Conservation (phyloP, 2,797 vertebrate genomes). For the Coilia nasus region DNA sequence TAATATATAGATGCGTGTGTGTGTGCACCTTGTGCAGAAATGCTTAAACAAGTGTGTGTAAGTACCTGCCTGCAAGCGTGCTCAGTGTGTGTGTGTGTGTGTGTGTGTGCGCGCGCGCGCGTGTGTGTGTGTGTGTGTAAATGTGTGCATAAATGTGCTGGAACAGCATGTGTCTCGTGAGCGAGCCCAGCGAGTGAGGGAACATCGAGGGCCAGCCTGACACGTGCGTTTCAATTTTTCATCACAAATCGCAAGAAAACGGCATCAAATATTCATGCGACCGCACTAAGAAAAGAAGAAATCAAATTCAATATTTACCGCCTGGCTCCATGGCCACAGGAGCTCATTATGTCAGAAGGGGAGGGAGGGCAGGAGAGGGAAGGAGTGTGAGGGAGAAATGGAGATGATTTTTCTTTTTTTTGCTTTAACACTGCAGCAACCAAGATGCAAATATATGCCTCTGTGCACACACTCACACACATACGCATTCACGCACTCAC, state of each 20-base stretch:
- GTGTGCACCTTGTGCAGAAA: no score
- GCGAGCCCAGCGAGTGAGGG: not conserved
- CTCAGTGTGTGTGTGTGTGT: conserved; percentile 14
- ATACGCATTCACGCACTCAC: no score
- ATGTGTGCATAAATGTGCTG: not conserved
- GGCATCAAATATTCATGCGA: conserved; percentile 70
- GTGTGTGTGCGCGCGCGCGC: not conserved
- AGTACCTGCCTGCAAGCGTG: not conserved
- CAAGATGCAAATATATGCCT: conserved; percentile 23
- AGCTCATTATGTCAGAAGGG: conserved; percentile 56
- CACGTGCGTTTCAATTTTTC: conserved; percentile 65
- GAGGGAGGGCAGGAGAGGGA: not conserved
- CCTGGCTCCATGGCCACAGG: conserved; percentile 40
- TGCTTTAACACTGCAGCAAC: conserved; percentile 16
- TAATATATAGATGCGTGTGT: not conserved
- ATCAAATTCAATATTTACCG: conserved; percentile 74
- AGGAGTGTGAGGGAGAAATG: not conserved
- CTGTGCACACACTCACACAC: not conserved
- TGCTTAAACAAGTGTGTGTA: not conserved
- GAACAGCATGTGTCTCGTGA: conserved; percentile 12
- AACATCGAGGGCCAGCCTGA: conserved; percentile 41
- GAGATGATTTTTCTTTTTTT: not conserved
- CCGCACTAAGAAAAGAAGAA: conserved; percentile 63
- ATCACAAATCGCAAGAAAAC: conserved; percentile 66
- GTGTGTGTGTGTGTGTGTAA: not conserved